phyloP scores from a whole-genome alignment of 2,797 vertebrate genomes.

The Cirrhinus mrigala region DNA sequence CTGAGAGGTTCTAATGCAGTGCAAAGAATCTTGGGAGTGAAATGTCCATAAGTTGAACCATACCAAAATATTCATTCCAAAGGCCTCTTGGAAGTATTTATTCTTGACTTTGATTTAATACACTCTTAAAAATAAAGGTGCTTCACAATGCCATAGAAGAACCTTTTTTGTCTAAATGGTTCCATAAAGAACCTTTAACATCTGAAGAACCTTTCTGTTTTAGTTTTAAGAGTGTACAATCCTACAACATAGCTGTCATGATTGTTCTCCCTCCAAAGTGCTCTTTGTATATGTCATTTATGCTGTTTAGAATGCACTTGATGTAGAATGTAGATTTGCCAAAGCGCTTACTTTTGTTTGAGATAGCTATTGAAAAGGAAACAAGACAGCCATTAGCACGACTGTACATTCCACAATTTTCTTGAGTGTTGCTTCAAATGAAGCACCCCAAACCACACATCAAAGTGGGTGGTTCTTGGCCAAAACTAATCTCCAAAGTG shows the following conservation, averaged over 20 bases:
- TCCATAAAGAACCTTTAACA: too few relatives aligned
- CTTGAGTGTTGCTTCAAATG: background rate
- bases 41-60: background rate
- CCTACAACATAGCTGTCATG: background rate
- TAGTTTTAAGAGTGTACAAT: too few relatives aligned
- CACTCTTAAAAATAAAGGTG: too few relatives aligned
- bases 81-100: background rate
- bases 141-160: too few relatives aligned
- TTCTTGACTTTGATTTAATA: background rate
- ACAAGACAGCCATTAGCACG: background rate
- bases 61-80: background rate
- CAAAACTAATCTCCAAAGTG: constrained; percentile 1
- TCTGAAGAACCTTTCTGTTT: too few relatives aligned
- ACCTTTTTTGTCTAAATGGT: too few relatives aligned
- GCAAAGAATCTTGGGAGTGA: background rate
- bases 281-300: background rate
- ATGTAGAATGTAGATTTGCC: background rate
- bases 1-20: background rate
- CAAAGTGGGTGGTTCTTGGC: background rate
- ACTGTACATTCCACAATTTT: background rate
- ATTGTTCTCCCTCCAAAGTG: background rate
- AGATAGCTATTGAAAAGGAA: too few relatives aligned
- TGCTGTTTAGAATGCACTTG: background rate
- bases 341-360: background rate
- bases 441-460: background rate